Evolutionary conservation across 2,113 vertebrate genomes (phyloP), one percentile per base, ranked within the genome.

Genomic region (Callochromis pleurospilus): DNA sequence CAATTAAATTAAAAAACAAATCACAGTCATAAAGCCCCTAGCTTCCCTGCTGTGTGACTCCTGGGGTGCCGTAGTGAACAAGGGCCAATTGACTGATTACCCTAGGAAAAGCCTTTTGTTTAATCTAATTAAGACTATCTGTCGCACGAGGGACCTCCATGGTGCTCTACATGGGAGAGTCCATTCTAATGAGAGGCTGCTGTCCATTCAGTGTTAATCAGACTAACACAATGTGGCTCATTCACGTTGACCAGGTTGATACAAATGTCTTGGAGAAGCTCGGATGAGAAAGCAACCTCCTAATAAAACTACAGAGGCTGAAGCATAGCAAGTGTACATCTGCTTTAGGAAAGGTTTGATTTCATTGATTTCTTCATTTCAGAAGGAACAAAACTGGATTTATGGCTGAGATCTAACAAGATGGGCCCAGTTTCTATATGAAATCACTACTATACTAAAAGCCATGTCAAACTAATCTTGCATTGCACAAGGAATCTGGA

Each of bases 81-180:
- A 93, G 91, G 93, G 94, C 89, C 95, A 87, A 92, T 87, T 93
- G 95, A 96, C 95, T 96, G 94, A 97, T 97, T 97, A 96, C 91
- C 95, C 96, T 91, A 95, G 96, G 95, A 95, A 97, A 97, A 97
- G 95, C 93, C 94, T 95, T 91, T 89, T 62, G 79, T 94, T 96
- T 96, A 95, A 97, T 96, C 96, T 95, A 97, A 97, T 97, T 96
- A 95, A 89, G 92, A 89, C 90, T 93, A 95, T 93, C 92, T 91
- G 94, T 81, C 80, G 93, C 86, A 93, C 89, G 91, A 89, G 89
- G 88, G 91, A 93, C 85, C 89, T 93, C 92, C 90, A 70, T 85
- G 82, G 85, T 33, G 84, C 88, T 90, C 86, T 77, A 82, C 85
- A 90, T 85, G 80, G 84, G 75, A 90, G 87, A 90, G 89, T 89